Conservation (phyloP, 2,888 invertebrate species). For the Acanthosepion pharaonis region DNA sequence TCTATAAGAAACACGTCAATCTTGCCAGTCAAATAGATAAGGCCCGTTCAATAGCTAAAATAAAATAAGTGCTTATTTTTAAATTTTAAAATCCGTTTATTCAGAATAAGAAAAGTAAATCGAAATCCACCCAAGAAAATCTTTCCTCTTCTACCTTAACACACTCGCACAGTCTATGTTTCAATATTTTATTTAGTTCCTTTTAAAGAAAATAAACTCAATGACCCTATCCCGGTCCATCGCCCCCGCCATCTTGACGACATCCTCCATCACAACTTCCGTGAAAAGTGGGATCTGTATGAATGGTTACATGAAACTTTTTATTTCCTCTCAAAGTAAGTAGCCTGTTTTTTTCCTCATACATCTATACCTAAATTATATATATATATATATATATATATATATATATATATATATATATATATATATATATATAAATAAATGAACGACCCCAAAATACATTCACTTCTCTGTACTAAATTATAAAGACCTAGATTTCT, state of each 20-base stretch:
- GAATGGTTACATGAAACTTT: not conserved
- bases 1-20: too few relatives aligned
- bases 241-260: not conserved
- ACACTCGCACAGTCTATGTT: not conserved
- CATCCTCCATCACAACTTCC: constrained; percentile 20
- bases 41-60: too few relatives aligned
- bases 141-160: not conserved
- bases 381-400: too few relatives aligned
- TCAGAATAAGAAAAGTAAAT: not conserved
- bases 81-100: too few relatives aligned
- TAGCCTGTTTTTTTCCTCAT: not conserved
- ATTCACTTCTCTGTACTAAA: too few relatives aligned
- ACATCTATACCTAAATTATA: too few relatives aligned
- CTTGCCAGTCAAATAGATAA: too few relatives aligned
- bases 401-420: not conserved
- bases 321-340: not conserved
- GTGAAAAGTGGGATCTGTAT: not conserved
- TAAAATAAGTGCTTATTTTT: too few relatives aligned
- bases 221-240: not conserved
- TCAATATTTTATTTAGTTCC: not conserved
- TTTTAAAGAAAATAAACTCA: not conserved
- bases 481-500: too few relatives aligned
- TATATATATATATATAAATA: not conserved
- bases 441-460: too few relatives aligned
- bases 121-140: not conserved